Base-by-base conservation (phyloP, 2,113 vertebrate genomes). In the Polypterus senegalus region DNA sequence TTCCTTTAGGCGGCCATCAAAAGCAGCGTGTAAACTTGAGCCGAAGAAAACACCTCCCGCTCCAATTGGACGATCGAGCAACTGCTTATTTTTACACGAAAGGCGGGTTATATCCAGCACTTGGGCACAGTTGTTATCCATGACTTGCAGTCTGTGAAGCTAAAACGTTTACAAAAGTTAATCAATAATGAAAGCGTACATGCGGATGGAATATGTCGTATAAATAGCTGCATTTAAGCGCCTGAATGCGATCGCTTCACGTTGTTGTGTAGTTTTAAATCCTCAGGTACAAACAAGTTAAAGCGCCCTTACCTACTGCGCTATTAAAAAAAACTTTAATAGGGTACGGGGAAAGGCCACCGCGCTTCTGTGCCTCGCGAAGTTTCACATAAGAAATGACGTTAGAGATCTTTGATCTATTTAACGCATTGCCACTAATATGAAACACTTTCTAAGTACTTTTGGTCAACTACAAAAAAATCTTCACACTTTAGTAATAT, bases 1-100 rank as follows among this genome's bases (percentile, higher is more conserved):
- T 46, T 43, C 4, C 5, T n/a, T 57, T 3, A 51, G 49, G 63
- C 71, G 48, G 78, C 78, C 81, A 81, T 78, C 7, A 52, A 7
- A 3, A 10, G 65, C 62, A 78, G 61, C 27, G 53, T 48, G 7
- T 11, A n/a, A 53, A 55, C 2, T 3, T n/a, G 57, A 73, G 78
- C 79, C 67, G 76, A 73, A 58, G 59, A 48, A 59, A 65, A 56
- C 53, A 45, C 58, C 46, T 4, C 48, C 48, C 11, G 10, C 51
- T 47, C 60, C 27, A 1, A 80, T 82, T 81, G 81, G 80, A 49
- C 61, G 47, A 49, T 8, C 10, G 51, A 8, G 51, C 51, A 52
- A 8, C 3, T 7, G 3, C 7, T 3, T 52, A 52, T 52, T 52
- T 52, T 52, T 52, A 52, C 51, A 52, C 51, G 51, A 7, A 52